Evolutionary conservation across 2,113 vertebrate genomes (phyloP).

Genomic region (Rutilus rutilus): DNA sequence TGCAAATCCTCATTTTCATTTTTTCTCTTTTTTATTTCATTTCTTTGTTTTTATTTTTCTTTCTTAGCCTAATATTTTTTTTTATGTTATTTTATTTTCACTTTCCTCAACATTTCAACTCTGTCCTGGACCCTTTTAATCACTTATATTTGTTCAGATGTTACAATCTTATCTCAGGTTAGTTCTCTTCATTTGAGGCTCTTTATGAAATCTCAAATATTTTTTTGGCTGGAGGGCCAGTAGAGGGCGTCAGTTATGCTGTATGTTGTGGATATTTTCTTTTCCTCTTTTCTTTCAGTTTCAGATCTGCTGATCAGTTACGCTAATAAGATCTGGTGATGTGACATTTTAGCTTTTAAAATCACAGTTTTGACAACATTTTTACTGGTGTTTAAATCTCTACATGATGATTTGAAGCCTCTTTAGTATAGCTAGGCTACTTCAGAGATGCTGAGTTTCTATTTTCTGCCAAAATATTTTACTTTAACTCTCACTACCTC

Average conservation of each 20-base stretch:
- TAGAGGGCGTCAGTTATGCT: conserved; percentile 44
- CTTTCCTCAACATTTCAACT: too few species aligned
- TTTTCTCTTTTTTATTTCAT: neutral
- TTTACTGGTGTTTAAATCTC: neutral
- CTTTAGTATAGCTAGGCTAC: neutral
- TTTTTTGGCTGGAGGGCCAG: conserved; percentile 2
- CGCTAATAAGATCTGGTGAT: neutral
- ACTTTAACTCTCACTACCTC: neutral
- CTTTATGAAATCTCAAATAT: neutral
- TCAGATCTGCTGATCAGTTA: neutral
- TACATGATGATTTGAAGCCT: neutral
- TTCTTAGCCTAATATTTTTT: neutral
- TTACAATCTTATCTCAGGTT: neutral
- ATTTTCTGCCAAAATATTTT: neutral
- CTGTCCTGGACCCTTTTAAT: neutral
- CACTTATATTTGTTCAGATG: neutral
- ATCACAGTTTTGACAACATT: too few species aligned
- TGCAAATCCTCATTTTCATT: neutral
- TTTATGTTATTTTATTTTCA: neutral
- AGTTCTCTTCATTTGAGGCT: neutral
- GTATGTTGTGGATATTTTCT: neutral
- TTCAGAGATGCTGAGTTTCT: neutral
- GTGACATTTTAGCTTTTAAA: neutral
- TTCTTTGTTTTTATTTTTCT: too few species aligned
- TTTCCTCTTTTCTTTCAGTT: neutral